These are phyloP conservation scores for Synergus gifuensis DNA, from an alignment of 2,888 invertebrate species.

Conservation along the genomic window DNA sequence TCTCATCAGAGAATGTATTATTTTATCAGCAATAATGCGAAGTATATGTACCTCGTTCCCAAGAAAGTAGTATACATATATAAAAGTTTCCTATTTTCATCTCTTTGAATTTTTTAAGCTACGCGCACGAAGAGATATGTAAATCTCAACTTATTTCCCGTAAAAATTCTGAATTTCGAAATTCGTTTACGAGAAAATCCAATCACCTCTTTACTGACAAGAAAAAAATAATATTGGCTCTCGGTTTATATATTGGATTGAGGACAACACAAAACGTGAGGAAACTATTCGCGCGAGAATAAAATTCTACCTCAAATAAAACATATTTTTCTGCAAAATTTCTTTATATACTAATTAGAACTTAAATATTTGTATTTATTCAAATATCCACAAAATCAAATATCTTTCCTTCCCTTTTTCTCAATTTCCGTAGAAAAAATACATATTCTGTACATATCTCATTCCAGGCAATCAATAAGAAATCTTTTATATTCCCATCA, in stretches of 20 bases:
- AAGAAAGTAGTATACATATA: too few species aligned
- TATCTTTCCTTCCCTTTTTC: not conserved
- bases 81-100: too few species aligned
- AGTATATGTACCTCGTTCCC: too few species aligned
- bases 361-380: not conserved
- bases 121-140: slow-evolving; percentile 6
- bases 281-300: not conserved
- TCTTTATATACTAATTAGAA: slow-evolving; percentile 40
- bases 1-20: too few species aligned
- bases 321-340: slow-evolving; percentile 44
- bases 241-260: slow-evolving; percentile 17
- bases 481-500: not conserved
- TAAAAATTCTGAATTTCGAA: slow-evolving; percentile 57
- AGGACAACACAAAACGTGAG: slow-evolving; percentile 29
- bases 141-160: slow-evolving; percentile 18
- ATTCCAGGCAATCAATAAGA: not conserved
- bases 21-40: too few species aligned
- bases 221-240: slow-evolving; percentile 56
- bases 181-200: slow-evolving; percentile 63
- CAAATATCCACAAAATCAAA: not conserved
- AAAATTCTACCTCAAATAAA: slow-evolving; percentile 18
- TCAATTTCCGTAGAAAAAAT: not conserved
- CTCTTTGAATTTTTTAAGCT: not conserved
- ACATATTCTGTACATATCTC: too few species aligned
- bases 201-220: slow-evolving; percentile 58